phyloP scores from a whole-genome alignment of 2,797 vertebrate genomes.

The Gymnothorax reevesii region DNA sequence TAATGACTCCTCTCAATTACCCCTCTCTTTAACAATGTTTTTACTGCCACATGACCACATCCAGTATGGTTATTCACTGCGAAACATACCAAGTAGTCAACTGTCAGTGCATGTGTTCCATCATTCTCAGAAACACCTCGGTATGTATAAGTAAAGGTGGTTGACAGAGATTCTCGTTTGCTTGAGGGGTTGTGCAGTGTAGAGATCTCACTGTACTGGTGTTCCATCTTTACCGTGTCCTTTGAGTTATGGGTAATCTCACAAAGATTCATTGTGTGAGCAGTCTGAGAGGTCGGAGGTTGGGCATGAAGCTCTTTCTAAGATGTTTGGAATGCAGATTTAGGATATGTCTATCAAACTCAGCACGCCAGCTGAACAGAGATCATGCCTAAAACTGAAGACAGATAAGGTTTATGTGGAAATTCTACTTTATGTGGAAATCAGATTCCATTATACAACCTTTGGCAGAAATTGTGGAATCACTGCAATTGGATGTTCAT shows the following conservation, averaged over 20 bases:
- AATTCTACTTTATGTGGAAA: not conserved
- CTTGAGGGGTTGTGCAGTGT: not conserved
- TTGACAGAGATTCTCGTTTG: not conserved
- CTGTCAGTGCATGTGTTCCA: not conserved
- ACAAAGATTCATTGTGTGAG: constrained; percentile 7
- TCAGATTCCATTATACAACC: not conserved
- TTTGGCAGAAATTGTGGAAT: no score
- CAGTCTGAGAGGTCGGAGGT: not conserved
- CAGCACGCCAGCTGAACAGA: not conserved
- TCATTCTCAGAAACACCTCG: not conserved
- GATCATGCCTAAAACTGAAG: no score
- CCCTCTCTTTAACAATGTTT: not conserved
- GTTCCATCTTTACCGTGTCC: not conserved
- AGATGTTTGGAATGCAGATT: not conserved
- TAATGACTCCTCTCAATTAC: not conserved
- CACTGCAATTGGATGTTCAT: not conserved
- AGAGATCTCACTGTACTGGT: not conserved
- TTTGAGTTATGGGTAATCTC: not conserved
- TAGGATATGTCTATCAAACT: constrained; percentile 2
- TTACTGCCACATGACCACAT: not conserved
- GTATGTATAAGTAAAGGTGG: not conserved
- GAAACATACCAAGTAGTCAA: not conserved
- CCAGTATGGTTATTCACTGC: not conserved
- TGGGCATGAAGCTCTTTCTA: not conserved
- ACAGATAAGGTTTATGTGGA: not conserved